Base-by-base conservation (phyloP, 2,113 vertebrate species). In the Ictidomys tridecemlineatus region DNA sequence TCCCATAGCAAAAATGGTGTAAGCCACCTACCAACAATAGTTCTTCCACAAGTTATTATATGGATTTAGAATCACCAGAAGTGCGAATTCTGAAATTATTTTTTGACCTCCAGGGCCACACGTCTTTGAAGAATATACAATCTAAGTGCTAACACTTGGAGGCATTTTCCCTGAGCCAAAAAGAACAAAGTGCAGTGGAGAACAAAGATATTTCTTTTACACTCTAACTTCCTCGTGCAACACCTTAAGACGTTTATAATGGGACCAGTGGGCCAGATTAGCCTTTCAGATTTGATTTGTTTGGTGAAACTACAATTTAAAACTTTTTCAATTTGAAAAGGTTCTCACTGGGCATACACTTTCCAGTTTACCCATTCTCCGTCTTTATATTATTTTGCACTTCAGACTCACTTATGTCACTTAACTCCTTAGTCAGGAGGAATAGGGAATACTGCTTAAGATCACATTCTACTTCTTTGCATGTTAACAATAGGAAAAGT, bases 261-360 rank as follows among this genome's bases (percentile, higher is more conserved):
- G 37, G 70, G 24, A 79, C 42, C n/a, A 93, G 34, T n/a, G 89
- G 80, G 28, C 48, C 37, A 91, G 69, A 93, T 93, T 88, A 89
- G 28, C 56, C 5, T 26, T 61, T 88, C 8, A 91, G 32, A 69
- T 87, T 78, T 91, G 13, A 95, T 70, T 94, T 96, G 32, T 91
- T 94, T 96, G 18, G 11, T 73, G 18, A 96, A 93, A 93, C 5
- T 24, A 85, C 5, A 48, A 97, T 95, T 94, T 93, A 94, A 96
- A 91, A 69, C 12, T 48, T 73, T 89, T 65, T 2, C 37, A 65
- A n/a, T 58, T 74, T 80, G 34, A 58, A 91, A 94, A 91, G 8
- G 11, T 88, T 95, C 78, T 82, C 83, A 85, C 4, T 51, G 72
- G 63, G 28, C 28, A 86, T 88, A 70, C 7, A 65, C 6, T 58